Evolutionary conservation across 1,140 invertebrate species (phyloP), one percentile per base, ranked within the genome.

Genomic region (Leptopilina clavipes): DNA sequence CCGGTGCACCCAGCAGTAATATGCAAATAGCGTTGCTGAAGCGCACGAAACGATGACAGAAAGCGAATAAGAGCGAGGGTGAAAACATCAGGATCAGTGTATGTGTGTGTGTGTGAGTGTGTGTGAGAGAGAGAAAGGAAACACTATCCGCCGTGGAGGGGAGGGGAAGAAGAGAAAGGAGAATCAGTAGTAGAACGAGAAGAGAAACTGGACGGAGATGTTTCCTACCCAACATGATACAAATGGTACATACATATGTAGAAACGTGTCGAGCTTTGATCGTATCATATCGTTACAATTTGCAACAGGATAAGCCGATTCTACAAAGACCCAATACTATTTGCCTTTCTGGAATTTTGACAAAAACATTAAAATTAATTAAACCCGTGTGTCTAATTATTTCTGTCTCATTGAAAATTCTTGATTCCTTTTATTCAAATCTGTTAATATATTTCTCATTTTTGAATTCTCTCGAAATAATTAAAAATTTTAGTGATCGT

Each of bases 1-100:
- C 83, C 84, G 78, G 83, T 80, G 78, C 77, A 83, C 80, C 76
- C 79, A 71, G 73, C 85, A 81, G 83, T 87, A 87, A 88, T 87
- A 87, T 88, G 87, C 86, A 88, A 88, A 87, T 87, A 87, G 86
- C 83, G 81, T 84, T 81, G 82, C 81, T 83, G 82, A 85, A 85
- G 80, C 80, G 83, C 78, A 79, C 79, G 77, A 75, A 31, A 82
- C 79, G 82, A 83, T 85, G 85, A 86, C 84, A 86, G 84, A 82
- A 81, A 79, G 77, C 76, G 77, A 72, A 71, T 65, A 75, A 72
- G 76, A 76, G 31, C 22, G 82, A 45, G 74, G 52, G 54, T 76
- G 10, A 72, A 22, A 59, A 10, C 37, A 37, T 74, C 19, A 59
- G 43, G 74, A 17, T 10, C n/a, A 77, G 25, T n/a, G n/a, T n/a